phyloP scores from a whole-genome alignment of 2,888 invertebrate genomes.

The Theretra japonica region DNA sequence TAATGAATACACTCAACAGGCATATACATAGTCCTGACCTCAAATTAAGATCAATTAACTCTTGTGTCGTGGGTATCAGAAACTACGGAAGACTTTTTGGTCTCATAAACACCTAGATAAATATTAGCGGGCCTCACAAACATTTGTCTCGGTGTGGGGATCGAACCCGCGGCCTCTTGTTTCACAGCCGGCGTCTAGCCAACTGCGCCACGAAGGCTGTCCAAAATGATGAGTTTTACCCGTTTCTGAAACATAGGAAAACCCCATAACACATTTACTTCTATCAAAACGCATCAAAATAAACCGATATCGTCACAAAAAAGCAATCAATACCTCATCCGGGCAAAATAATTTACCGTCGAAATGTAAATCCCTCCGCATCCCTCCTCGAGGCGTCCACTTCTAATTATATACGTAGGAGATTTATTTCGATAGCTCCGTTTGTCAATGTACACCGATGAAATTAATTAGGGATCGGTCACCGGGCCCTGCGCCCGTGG shows the following conservation, averaged over 20 bases:
- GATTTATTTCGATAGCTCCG: constrained; percentile 70
- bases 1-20: too few species aligned
- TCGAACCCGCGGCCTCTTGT: too few species aligned
- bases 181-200: too few species aligned
- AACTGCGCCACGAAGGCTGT: too few species aligned
- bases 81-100: too few species aligned
- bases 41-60: too few species aligned
- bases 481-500: constrained; percentile 11
- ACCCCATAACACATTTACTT: neutral
- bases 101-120: too few species aligned
- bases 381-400: constrained; percentile 32
- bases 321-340: constrained; percentile 20
- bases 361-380: constrained; percentile 20
- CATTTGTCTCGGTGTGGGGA: too few species aligned
- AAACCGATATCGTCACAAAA: constrained; percentile 1
- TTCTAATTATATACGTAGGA: constrained; percentile 73
- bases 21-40: too few species aligned
- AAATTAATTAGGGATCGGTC: constrained; percentile 76
- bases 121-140: too few species aligned
- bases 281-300: neutral
- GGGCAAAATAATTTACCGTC: constrained; percentile 23
- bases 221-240: too few species aligned
- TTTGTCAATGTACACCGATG: constrained; percentile 71
- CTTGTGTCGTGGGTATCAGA: too few species aligned
- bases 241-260: neutral